phyloP scores from a whole-genome alignment of 2,797 vertebrate species.

The Falco peregrinus region DNA sequence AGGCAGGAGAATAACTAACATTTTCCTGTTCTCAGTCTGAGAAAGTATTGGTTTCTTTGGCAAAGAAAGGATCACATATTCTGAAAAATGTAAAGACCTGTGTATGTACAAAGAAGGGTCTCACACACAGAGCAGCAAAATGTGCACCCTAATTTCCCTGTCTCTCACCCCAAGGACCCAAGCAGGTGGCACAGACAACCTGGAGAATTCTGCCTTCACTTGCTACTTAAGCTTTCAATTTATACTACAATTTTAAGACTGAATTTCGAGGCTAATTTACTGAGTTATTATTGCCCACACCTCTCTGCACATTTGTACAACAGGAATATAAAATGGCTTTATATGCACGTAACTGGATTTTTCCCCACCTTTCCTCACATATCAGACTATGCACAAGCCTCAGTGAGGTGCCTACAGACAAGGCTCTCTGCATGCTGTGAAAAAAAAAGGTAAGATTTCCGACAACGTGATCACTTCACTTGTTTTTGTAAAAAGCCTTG shows the following conservation, averaged over 20 bases:
- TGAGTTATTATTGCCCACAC: too few relatives aligned
- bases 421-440: accelerated
- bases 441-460: neutral
- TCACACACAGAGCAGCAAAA: neutral
- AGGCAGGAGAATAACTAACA: neutral
- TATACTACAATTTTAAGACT: neutral
- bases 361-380: neutral
- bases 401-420: accelerated
- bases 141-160: accelerated
- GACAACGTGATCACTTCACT: accelerated
- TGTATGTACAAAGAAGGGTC: accelerated
- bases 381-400: accelerated
- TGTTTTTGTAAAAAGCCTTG: neutral
- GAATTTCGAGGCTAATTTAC: neutral
- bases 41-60: neutral
- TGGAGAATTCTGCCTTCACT: neutral
- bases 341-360: neutral
- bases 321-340: neutral
- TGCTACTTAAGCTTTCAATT: neutral
- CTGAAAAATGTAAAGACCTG: accelerated
- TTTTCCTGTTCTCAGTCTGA: accelerated
- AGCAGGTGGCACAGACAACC: constrained; percentile 38
- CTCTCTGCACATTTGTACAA: neutral
- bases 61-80: neutral
- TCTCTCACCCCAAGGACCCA: neutral